Base-by-base conservation (phyloP, 35 echinoderm and acorn worm species). In the Lytechinus variegatus region DNA sequence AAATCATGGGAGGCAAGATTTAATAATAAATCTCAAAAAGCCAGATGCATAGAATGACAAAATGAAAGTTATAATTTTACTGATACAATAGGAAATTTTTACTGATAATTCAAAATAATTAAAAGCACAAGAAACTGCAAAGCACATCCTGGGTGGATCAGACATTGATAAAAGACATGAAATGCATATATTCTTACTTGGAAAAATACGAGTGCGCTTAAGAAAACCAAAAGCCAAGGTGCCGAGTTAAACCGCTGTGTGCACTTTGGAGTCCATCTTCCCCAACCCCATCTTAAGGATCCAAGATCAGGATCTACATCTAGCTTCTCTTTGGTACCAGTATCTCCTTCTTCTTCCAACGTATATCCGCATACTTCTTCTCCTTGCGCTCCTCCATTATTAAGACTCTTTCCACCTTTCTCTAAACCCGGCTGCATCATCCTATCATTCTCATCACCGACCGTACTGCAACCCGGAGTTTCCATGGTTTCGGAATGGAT, bases 221-320 rank as follows among this genome's bases (percentile, higher is more conserved):
- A 53, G 54, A 86, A 24, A 0, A 91, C 87, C 8, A 96, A 87
- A 5, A 96, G 87, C 96, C 96, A 96, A 4, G 87, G 27, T 3
- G 96, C 54, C 14, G 56, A 9, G 96, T 96, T 96, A 61, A 96
- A 96, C 12, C 96, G 27, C 53, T 96, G 94, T 21, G 95, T 13
- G 29, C 96, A 96, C 24, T 66, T 10, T 6, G 96, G 94, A 55
- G 11, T 9, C 96, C 94, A 96, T 13, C 96, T 86, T 16, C 86
- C 95, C 94, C 96, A 96, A 8, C 96, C 96, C n/a, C 92, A 93
- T 90, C 29, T 90, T 54, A 90, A 21, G 2, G 28, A 52, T 9
- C n/a, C 88, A 5, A 7, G 1, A 90, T 44, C 88, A 4, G 28
- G 16, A 4, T 33, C 88, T 44, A 10, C 0, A 90, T 44, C 8